Percentiles rank a stretch among this genome's conserved stretches.
These are phyloP conservation scores for Lasioglossum baleicum DNA, from an alignment of 1,140 invertebrate genomes.

Conservation along the genomic window DNA sequence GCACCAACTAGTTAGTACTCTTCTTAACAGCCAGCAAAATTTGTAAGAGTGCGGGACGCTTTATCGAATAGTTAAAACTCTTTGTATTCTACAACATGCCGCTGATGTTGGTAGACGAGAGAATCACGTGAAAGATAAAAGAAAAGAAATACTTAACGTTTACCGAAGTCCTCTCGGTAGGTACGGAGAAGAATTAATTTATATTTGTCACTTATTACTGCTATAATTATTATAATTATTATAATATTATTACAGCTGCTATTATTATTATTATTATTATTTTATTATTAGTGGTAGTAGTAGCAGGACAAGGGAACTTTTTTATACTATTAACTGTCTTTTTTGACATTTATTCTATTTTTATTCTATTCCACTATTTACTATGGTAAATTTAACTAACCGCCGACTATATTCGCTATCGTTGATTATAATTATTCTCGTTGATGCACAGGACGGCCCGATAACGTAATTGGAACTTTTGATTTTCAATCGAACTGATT, in stretches of 20 bases:
- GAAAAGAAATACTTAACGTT: slow-evolving; percentile 52
- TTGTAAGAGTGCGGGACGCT: slow-evolving; percentile 78
- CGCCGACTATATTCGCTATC: slow-evolving; percentile 36
- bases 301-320: slow-evolving; percentile 60
- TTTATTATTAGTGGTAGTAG: slow-evolving; percentile 23
- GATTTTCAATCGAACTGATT: slow-evolving; percentile 37
- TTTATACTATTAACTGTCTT: slow-evolving; percentile 56
- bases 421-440: slow-evolving; percentile 24
- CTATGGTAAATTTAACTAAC: slow-evolving; percentile 49
- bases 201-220: slow-evolving; percentile 54
- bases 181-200: slow-evolving; percentile 55
- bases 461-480: slow-evolving; percentile 36
- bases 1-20: slow-evolving; percentile 72
- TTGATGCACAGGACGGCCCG: slow-evolving; percentile 53
- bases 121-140: slow-evolving; percentile 46
- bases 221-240: slow-evolving; percentile 30
- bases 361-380: slow-evolving; percentile 38
- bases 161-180: slow-evolving; percentile 26
- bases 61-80: slow-evolving; percentile 74
- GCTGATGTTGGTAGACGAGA: slow-evolving; percentile 56
- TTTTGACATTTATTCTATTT: slow-evolving; percentile 46
- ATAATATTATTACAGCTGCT: slow-evolving; percentile 14
- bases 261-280: slow-evolving; percentile 26
- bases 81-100: slow-evolving; percentile 69
- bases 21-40: slow-evolving; percentile 72